phyloP scores from a whole-genome alignment of 1,140 invertebrate genomes.

The Zaprionus kolodkinae region DNA sequence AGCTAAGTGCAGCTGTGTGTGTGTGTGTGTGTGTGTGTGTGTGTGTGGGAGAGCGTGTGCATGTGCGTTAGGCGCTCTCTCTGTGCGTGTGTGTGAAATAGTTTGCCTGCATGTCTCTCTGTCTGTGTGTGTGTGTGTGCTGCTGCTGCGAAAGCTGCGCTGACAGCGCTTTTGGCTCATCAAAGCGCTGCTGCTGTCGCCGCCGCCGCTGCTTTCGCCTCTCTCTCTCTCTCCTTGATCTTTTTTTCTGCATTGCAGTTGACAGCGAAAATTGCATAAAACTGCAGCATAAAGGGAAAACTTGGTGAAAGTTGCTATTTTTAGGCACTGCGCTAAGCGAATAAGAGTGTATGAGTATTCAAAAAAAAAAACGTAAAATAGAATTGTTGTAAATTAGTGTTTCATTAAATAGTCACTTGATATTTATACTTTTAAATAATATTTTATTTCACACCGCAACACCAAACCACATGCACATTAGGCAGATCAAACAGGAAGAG shows the following conservation, averaged over 20 bases:
- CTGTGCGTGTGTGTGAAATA: not conserved
- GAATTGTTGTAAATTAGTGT: too few species aligned
- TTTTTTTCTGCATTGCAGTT: constrained; percentile 11
- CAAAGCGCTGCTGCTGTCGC: constrained; percentile 1
- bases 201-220: constrained; percentile 19
- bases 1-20: constrained; percentile 1
- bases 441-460: too few species aligned
- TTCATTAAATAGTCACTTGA: too few species aligned
- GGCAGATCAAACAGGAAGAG: too few species aligned
- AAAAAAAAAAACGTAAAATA: too few species aligned
- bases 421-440: too few species aligned
- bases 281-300: constrained; percentile 9
- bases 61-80: not conserved
- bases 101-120: not conserved
- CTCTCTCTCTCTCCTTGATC: constrained; percentile 13
- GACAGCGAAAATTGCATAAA: constrained; percentile 6
- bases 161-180: not conserved
- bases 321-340: constrained; percentile 28
- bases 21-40: not conserved
- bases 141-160: constrained; percentile 61
- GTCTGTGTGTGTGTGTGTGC: not conserved
- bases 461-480: too few species aligned
- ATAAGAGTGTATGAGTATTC: not conserved
- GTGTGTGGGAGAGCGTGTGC: not conserved
- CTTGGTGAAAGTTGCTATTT: constrained; percentile 17